Base-by-base conservation (phyloP, 1,140 invertebrate genomes). In the Bombus confusus region DNA sequence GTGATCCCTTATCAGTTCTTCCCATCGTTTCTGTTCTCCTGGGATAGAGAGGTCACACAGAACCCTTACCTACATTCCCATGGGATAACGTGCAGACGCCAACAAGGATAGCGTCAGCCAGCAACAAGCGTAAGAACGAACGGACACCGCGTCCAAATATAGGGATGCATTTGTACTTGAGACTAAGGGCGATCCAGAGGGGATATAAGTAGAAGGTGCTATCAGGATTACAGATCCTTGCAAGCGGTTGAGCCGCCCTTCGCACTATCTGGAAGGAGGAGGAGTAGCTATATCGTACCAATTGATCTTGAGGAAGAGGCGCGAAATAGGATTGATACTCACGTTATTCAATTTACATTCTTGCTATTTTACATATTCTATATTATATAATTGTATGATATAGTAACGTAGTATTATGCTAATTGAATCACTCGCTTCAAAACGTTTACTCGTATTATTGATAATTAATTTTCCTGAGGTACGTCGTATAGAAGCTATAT, bases 41-140 rank as follows among this genome's bases (percentile, higher is more conserved):
- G 93, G 91, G 93, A 95, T 81, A 91, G 92, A 94, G 94, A 95
- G 95, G 95, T 95, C 95, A 95, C 93, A 93, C 90, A 85, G 84
- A 90, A 93, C 94, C 94, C 93, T 95, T 95, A 94, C 92, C 94
- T 92, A 94, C 92, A 93, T 95, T 93, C 92, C 93, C 93, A 92
- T 93, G 92, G 92, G 93, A 92, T 80, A 83, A 79, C 75, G 80
- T 52, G 72, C 80, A 69, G 82, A 85, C 78, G 41, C 62, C 43
- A 57, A 83, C 75, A 43, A 71, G 71, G 73, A 80, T 78, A 73
- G 64, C 43, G 69, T 76, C 85, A 85, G 77, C 78, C 83, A 59
- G 71, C 64, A 88, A 88, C 87, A 91, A 86, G 80, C 86, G 64
- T 72, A 80, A 83, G 85, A 75, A 87, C 62, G 28, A 68, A 41